Base-by-base conservation (phyloP, 2,113 vertebrate genomes). In the Bolborhynchus lineola region DNA sequence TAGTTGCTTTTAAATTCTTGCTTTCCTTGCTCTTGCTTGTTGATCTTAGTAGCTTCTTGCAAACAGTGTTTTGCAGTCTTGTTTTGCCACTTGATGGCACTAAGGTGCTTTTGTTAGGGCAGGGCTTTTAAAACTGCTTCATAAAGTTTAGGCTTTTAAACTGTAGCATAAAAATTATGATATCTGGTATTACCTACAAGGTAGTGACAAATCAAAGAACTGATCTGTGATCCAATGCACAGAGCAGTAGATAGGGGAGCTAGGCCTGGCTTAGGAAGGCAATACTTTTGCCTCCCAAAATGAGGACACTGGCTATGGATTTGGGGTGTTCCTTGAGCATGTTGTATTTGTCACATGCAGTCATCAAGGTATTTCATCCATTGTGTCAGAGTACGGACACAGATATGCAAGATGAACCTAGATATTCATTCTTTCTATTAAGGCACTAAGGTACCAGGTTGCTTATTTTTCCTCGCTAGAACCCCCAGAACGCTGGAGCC, bases 51-150 rank as follows among this genome's bases (percentile, higher is more conserved):
- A 53, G 33, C 20, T 69, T 53, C 53, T 90, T 71, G 62, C 72
- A 72, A 86, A 47, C 21, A 3, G 1, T 24, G 21, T 47, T 82
- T 60, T 88, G 46, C 18, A 23, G 4, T 41, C 21, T 33, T 42
- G 41, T 67, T 69, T 80, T 81, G 60, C 94, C 95, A 83, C 91
- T 67, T 96, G 93, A 50, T 96, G 94, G 93, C 92, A 90, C 74
- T 70, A 62, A 68, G 9, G 74, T 72, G 31, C 77, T 93, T 84
- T 67, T 1, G 1, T 44, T 71, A 53, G 10, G 31, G 33, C 23
- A 49, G 23, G 9, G 19, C 10, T 85, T 28, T 72, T 83, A 44
- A 41, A 65, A 39, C 8, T 5, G 4, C 42, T 83, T 90, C 33
- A 11, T 63, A 4, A 67, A 55, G 16, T 59, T 82, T 78, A 86